Base-by-base conservation (phyloP, 2,113 vertebrate species). In the Macroglossus sobrinus region DNA sequence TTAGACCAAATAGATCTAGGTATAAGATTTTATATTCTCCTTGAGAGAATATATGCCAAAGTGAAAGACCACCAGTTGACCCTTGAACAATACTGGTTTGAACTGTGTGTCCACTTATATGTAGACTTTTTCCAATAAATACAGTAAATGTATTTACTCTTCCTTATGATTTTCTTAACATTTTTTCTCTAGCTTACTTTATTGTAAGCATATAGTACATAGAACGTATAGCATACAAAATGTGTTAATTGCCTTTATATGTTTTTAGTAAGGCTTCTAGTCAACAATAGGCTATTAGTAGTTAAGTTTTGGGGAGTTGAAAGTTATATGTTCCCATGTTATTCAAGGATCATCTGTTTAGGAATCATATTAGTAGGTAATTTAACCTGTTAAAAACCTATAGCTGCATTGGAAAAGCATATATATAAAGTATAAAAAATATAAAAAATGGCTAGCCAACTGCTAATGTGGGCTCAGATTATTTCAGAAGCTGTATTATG, bases 21-120 rank as follows among this genome's bases (percentile, higher is more conserved):
- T 64, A 6, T n/a, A 84, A 76, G 84, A 57, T 63, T 95, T 87
- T 84, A 79, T 57, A 94, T 50, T 88, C 14, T 53, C 50, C 38
- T 88, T 91, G 72, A 96, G 92, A 84, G 47, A 84, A 81, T 53
- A 40, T 79, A 59, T 72, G 68, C 45, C 74, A 63, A 89, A 92
- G 21, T 81, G 66, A 93, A 94, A 85, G 47, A 55, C 30, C 22
- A 30, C n/a, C 11, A 78, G 11, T 78, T 53, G 47, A 53, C 33
- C 30, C 19, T 76, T 35, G 74, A 78, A 78, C 19, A 76, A 53
- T 10, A 78, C 38, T 43, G 24, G 69, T 72, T 43, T 35, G 30
- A 53, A 78, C 53, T 53, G 19, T 78, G 22, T 18, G 19, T 53
- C 26, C 33, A 78, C 19, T 78, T 78, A 78, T 22, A 53, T 53